Conservation (phyloP, 2,888 invertebrate genomes). For the Cerastis leucographa region DNA sequence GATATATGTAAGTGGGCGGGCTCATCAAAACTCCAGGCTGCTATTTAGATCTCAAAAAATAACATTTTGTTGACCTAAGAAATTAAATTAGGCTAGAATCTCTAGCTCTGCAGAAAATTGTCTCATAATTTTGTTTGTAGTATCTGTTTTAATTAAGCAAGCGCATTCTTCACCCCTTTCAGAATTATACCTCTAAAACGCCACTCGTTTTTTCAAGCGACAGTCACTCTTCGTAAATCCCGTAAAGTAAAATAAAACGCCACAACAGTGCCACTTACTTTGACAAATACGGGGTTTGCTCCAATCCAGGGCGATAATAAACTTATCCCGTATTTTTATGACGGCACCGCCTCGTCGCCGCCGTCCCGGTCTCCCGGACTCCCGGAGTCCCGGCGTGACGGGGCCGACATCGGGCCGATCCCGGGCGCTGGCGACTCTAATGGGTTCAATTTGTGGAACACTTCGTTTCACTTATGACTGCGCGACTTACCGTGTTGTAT, state of each 20-base stretch:
- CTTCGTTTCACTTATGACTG: constrained; percentile 56
- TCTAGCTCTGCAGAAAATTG: not conserved
- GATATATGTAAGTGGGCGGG: not conserved
- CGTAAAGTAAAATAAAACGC: constrained; percentile 54
- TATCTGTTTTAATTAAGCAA: constrained; percentile 32
- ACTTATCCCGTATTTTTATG: constrained; percentile 61
- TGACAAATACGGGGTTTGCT: constrained; percentile 61
- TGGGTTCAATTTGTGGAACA: constrained; percentile 57
- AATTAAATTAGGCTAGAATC: not conserved
- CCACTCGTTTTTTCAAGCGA: constrained; percentile 9
- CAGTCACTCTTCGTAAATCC: constrained; percentile 49
- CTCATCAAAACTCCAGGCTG: not conserved
- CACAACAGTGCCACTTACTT: constrained; percentile 61
- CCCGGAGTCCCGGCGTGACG: constrained; percentile 38
- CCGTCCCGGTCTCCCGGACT: constrained; percentile 26
- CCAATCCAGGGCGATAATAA: constrained; percentile 62
- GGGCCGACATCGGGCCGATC: constrained; percentile 47
- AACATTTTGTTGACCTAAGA: not conserved
- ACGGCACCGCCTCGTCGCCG: constrained; percentile 47
- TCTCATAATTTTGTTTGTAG: not conserved
- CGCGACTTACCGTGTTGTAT: constrained; percentile 36
- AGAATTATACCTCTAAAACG: constrained; percentile 19
- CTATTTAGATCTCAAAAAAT: not conserved
- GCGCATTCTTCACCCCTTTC: not conserved
- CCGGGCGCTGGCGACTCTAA: constrained; percentile 52